phyloP scores from a whole-genome alignment of 2,797 vertebrate species.

The Pantherophis vulpinus region DNA sequence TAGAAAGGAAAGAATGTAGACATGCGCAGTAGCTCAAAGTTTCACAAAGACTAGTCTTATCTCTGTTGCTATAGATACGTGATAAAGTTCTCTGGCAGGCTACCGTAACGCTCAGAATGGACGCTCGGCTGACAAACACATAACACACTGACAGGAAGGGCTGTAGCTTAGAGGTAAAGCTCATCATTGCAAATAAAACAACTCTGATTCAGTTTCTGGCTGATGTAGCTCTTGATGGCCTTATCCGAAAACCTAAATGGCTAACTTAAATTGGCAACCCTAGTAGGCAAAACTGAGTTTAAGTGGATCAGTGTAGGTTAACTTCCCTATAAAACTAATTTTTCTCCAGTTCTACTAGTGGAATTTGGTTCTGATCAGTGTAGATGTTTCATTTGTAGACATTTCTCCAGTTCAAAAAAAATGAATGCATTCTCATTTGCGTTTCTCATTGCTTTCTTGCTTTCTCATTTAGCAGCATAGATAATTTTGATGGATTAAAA shows the following conservation, averaged over 20 bases:
- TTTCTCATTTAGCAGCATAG: constrained; percentile 23
- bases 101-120: too few species aligned
- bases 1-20: too few species aligned
- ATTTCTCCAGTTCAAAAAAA: constrained; percentile 16
- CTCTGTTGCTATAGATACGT: too few species aligned
- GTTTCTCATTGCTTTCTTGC: neutral
- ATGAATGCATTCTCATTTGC: constrained; percentile 1
- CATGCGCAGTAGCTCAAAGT: too few species aligned
- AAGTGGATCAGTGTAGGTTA: neutral
- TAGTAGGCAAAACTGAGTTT: neutral
- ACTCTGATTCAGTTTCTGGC: too few species aligned
- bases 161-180: neutral
- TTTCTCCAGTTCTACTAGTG: neutral
- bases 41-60: too few species aligned
- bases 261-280: neutral
- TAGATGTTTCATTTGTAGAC: neutral
- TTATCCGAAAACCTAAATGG: neutral
- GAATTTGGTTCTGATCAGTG: neutral
- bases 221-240: too few species aligned
- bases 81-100: too few species aligned
- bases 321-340: neutral
- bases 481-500: constrained; percentile 15
- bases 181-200: neutral
- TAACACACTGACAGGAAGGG: neutral
- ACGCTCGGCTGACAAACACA: too few species aligned